A percentile compares a stretch with the other conserved stretches of the same genome.
Conservation (phyloP, 2,113 vertebrate genomes). For the Chiloscyllium plagiosum region DNA sequence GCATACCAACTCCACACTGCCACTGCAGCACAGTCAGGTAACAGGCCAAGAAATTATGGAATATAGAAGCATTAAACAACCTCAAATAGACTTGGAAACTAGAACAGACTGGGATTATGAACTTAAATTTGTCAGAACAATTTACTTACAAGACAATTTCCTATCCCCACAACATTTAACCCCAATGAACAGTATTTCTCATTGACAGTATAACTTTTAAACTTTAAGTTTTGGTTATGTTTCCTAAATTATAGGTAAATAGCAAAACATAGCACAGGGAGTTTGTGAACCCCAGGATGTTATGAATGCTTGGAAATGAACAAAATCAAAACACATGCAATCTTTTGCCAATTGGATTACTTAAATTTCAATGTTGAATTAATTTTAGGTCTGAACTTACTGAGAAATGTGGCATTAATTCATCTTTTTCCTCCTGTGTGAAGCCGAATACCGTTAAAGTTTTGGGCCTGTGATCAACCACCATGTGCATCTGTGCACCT, state of each 20-base stretch:
- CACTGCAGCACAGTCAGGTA: neutral
- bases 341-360: neutral
- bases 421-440: constrained; percentile 85
- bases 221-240: neutral
- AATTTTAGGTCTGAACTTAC: constrained; percentile 56
- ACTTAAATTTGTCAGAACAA: neutral
- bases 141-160: neutral
- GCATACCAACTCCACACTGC: neutral
- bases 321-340: neutral
- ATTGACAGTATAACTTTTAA: neutral
- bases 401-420: constrained; percentile 88
- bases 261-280: neutral
- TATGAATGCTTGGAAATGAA: neutral
- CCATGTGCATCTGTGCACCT: constrained; percentile 80
- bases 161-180: neutral
- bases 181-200: neutral
- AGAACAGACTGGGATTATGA: neutral
- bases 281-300: neutral
- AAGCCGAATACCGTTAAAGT: constrained; percentile 79
- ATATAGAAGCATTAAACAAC: neutral
- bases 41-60: neutral
- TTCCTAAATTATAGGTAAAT: neutral
- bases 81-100: neutral
- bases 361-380: neutral
- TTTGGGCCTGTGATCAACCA: constrained; percentile 89